Evolutionary conservation across 2,113 vertebrate genomes (phyloP), one percentile per base, ranked within the genome.

Genomic region (Oryzias javanicus): DNA sequence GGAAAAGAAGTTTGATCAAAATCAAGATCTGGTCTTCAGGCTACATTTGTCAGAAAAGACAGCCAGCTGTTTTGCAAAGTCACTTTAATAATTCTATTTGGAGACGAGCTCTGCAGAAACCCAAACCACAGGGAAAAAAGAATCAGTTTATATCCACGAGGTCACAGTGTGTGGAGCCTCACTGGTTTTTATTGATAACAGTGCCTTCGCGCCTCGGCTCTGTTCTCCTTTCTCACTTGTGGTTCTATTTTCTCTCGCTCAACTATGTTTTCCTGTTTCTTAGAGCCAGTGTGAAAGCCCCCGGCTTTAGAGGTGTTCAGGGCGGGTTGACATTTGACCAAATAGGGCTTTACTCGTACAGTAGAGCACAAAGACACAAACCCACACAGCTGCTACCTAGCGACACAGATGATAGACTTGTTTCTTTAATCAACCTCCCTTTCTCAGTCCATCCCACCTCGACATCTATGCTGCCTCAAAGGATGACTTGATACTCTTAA

Each of bases 101-200:
- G 67, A 68, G 76, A 69, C 70, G 74, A 70, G n/a, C 47, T 1
- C 72, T 53, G 78, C 40, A 51, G 45, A 82, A 75, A 80, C 62
- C 63, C 29, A 56, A 82, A 81, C 65, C 57, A 22, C 71, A 75
- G 72, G 56, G 53, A 47, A 40, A 18, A 47, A 42, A 20, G 69
- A 86, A 86, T 77, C 55, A 60, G 27, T 72, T 74, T 74, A 69
- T 61, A 73, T 67, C 63, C 68, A 57, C 81, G 84, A 88, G 86
- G 86, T 89, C 82, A 76, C 24, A 2, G 67, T 10, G 48, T 6
- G 1, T 76, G 55, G 27, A 74, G 48, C 50, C 54, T 74, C 49
- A 10, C 69, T 60, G 35, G 65, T 70, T 45, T 74, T 78, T 75
- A 78, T 75, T 85, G 80, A 81, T 74, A 70, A 79, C 72, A 55